Base-by-base conservation (phyloP, 1,140 invertebrate genomes). In the Pentalonia nigronervosa region DNA sequence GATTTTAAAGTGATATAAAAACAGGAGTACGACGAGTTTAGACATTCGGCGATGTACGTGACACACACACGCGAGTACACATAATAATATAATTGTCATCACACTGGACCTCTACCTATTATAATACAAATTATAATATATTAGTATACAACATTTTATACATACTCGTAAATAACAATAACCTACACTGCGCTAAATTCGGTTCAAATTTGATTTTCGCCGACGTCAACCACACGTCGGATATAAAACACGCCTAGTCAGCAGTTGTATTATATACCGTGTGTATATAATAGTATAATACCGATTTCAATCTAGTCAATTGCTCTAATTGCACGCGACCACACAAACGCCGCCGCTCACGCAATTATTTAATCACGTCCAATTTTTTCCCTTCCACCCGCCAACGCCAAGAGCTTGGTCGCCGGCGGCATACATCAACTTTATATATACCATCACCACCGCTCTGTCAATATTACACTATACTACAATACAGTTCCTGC, bases 271-370 rank as follows among this genome's bases (percentile, higher is more conserved):
- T 83, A 36, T 83, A 23, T 36, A 36, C 34, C 30, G 60, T 60
- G 8, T n/a, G 30, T 76, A 4, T 84, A 84, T 84, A 84, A 17
- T 14, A 47, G 90, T 47, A 45, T 45, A 67, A 76, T 47, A 48
- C 56, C 45, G 90, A 91, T 91, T 91, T 81, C 60, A 91, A 91
- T 91, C 90, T 91, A 81, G 90, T 91, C 90, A 91, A 91, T 91
- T 91, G 90, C 60, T 83, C 67, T 91, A 91, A 91, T 91, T 91
- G 90, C 90, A 67, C 56, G 45, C 45, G 89, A 67, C 56, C 53
- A 83, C 56, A 81, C 90, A 91, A 91, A 91, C 67, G 90, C 90
- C 47, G 90, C 90, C 56, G 90, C 45, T 91, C 90, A 91, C 76
- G 60, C 60, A 36, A 92, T 91, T 91, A 91, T 91, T 91, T 91